Evolutionary conservation across 2,888 invertebrate genomes (phyloP), one percentile per base, ranked within the genome.

Genomic region (Quadroppia sp.): DNA sequence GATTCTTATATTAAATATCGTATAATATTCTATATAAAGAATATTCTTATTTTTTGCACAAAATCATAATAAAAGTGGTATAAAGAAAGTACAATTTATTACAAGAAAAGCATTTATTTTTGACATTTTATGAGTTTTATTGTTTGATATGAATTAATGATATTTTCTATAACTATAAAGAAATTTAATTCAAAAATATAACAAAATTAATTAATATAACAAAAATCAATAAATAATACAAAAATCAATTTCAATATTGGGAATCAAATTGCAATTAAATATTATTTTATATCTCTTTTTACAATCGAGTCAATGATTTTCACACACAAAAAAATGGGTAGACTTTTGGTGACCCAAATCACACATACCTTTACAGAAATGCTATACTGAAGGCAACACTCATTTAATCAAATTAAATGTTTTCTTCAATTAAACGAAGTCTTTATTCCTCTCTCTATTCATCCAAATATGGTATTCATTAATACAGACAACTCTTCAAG

Each of bases 101-200:
- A 56, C 15, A 28, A 15, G 17, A 45, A 56, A 56, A 17, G 15
- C 28, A 30, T 28, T 56, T 28, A 11, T 56, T 25, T 56, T 56
- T 56, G 56, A 56, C 56, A 30, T 56, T 56, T 56, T 11, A 15
- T 4, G 17, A 25, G 28, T 28, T 56, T 56, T 56, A 56, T 56
- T 56, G 30, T 56, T 23, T 1, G 7, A 28, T 28, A 56, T 15
- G 56, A 30, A 15, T 30, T 4, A 56, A 56, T 56, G 56, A 11
- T 56, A 13, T 53, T 53, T 13, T 25, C 4, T 3, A 30, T 15
- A 28, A 56, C 20, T 7, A 20, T 20, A 53, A 56, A 7, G 28
- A 28, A 28, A 30, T 28, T 56, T 11, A 56, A 48, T 48, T 20
- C 4, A 48, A 48, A 48, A n/a, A n/a, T n/a, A n/a, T n/a, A 15